Percentiles rank a stretch among this genome's conserved stretches.
Conservation (phyloP, 2,888 invertebrate genomes). For the Ectobius pallidus region DNA sequence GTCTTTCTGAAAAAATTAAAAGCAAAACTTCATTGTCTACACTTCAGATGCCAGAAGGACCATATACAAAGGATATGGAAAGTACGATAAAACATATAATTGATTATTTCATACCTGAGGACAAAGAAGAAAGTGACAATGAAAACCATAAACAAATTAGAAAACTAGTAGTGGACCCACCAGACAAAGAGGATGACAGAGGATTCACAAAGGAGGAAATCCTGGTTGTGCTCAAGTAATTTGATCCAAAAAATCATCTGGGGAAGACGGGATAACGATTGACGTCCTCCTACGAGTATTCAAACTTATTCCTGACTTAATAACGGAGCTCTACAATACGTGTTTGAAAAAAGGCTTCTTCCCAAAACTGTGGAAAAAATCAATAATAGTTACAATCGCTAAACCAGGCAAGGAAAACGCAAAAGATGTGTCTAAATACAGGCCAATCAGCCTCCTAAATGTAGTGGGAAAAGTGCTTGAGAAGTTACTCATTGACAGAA, state of each 20-base stretch:
- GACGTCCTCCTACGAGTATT: background rate
- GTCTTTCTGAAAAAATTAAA: background rate
- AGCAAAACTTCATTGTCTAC: background rate
- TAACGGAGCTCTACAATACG: background rate
- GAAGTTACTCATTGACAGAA: background rate
- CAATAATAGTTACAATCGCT: background rate
- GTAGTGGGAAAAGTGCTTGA: background rate
- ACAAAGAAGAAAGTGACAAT: background rate
- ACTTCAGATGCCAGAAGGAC: background rate
- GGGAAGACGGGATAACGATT: background rate
- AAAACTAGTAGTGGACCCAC: background rate
- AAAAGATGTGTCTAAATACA: background rate
- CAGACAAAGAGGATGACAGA: background rate
- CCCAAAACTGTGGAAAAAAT: slow-evolving; percentile 5
- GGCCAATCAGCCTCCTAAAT: background rate
- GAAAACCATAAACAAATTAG: background rate
- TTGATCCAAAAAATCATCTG: background rate
- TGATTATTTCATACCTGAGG: background rate
- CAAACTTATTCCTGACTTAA: background rate
- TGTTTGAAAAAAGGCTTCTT: background rate
- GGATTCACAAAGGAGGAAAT: background rate
- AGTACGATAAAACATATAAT: background rate
- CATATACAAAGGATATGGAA: background rate
- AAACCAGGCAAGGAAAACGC: background rate
- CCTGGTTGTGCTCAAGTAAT: background rate